Conservation (phyloP, 2,113 vertebrate species). For the Saguinus midas region DNA sequence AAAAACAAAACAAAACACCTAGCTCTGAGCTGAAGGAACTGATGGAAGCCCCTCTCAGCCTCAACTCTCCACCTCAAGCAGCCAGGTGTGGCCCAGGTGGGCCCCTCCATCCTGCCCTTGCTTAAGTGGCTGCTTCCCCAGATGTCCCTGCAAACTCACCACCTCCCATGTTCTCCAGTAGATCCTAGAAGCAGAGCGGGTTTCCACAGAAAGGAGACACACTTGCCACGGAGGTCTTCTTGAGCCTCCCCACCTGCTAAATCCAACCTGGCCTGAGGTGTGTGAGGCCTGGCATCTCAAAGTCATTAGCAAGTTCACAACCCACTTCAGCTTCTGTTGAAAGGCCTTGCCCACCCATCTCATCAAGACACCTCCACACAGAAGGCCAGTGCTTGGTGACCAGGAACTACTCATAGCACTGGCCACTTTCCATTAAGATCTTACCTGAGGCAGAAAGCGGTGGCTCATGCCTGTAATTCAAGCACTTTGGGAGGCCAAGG, state of each 20-base stretch:
- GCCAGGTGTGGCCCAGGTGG: not conserved
- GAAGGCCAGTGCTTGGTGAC: accelerated
- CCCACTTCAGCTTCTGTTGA: not conserved
- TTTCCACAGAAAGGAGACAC: not conserved
- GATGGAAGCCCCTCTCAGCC: not conserved
- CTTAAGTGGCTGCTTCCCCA: not conserved
- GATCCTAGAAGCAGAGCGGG: not conserved
- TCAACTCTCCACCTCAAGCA: not conserved
- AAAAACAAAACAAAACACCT: not conserved
- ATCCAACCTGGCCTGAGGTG: not conserved
- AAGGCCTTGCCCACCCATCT: not conserved
- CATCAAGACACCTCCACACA: not conserved
- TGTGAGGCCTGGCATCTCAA: not conserved
- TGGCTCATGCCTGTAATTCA: not conserved
- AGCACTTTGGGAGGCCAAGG: not conserved
- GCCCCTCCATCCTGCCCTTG: not conserved
- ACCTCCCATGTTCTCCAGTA: not conserved
- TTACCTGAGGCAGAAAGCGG: accelerated
- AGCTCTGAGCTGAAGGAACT: not conserved
- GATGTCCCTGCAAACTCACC: not conserved
- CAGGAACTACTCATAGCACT: accelerated
- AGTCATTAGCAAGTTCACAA: not conserved
- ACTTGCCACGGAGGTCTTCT: not conserved
- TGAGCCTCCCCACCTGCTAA: not conserved
- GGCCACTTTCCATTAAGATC: not conserved